These are phyloP conservation scores for Tiphia femorata DNA, from an alignment of 2,888 invertebrate genomes.

Conservation along the genomic window DNA sequence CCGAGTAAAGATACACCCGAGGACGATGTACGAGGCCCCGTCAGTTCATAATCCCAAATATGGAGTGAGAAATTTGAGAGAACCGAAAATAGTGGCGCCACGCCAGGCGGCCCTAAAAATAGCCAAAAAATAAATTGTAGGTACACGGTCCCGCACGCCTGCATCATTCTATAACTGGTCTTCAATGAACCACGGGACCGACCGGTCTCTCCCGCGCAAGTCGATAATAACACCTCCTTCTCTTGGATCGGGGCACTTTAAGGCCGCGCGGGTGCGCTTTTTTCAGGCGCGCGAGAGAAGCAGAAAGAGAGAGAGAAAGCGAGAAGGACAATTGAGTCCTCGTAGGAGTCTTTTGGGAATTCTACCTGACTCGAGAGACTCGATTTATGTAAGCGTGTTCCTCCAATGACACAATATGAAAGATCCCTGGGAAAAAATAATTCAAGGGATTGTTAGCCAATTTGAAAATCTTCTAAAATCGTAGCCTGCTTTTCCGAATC, in stretches of 20 bases:
- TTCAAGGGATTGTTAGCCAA: too few species aligned
- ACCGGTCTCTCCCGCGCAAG: slow-evolving; percentile 40
- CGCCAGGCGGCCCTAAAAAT: slow-evolving; percentile 63
- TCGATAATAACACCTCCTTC: slow-evolving; percentile 39
- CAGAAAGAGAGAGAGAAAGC: too few species aligned
- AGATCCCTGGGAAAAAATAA: too few species aligned
- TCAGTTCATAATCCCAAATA: slow-evolving; percentile 64
- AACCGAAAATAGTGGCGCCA: slow-evolving; percentile 67
- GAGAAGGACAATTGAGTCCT: too few species aligned
- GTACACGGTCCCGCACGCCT: slow-evolving; percentile 56
- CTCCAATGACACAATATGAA: too few species aligned
- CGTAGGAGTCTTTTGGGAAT: too few species aligned
- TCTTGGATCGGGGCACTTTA: slow-evolving; percentile 10
- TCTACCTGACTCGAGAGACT: too few species aligned
- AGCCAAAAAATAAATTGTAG: slow-evolving; percentile 66
- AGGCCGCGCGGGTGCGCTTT: too few species aligned
- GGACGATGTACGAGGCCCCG: slow-evolving; percentile 27
- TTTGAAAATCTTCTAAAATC: too few species aligned
- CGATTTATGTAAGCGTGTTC: too few species aligned
- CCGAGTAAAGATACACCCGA: slow-evolving; percentile 42
- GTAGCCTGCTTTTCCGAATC: neutral
- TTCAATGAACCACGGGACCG: slow-evolving; percentile 55
- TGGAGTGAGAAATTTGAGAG: slow-evolving; percentile 68
- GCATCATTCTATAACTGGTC: slow-evolving; percentile 57
- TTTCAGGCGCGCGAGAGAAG: too few species aligned